Conservation (phyloP, 2,797 vertebrate genomes). For the Thunnus albacares region DNA sequence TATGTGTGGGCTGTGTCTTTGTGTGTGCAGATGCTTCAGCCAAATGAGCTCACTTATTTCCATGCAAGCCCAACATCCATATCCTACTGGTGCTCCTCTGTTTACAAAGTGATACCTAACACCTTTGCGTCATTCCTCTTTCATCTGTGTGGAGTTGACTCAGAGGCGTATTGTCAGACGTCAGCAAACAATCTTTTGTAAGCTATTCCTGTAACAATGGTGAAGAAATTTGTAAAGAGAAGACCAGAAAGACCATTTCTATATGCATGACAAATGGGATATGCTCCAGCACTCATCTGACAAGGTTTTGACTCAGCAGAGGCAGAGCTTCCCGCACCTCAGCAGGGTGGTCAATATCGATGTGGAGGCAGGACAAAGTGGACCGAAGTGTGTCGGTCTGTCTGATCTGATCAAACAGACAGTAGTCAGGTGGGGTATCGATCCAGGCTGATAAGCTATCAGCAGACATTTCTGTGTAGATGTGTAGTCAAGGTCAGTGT, state of each 20-base stretch:
- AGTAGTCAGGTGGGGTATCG: conserved; percentile 59
- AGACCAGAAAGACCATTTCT: neutral
- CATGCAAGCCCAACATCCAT: conserved; percentile 16
- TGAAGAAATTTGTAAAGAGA: conserved; percentile 18
- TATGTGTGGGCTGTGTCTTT: neutral
- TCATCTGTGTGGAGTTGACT: conserved; percentile 58
- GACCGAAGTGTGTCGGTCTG: conserved; percentile 20
- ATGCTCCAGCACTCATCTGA: no score
- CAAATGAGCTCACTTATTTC: conserved; percentile 36
- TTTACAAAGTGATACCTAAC: conserved; percentile 55
- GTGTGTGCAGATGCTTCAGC: neutral
- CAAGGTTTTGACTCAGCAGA: neutral
- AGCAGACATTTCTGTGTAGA: conserved; percentile 68
- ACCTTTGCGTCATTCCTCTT: conserved; percentile 67
- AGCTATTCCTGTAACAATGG: conserved; percentile 17
- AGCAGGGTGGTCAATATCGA: conserved; percentile 4
- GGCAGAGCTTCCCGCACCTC: neutral
- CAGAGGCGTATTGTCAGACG: conserved; percentile 52
- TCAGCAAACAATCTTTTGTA: conserved; percentile 60
- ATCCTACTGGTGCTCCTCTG: conserved; percentile 22
- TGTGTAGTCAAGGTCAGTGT: conserved; percentile 58
- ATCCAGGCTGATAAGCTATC: conserved; percentile 73
- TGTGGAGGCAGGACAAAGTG: conserved; percentile 16
- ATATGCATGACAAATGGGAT: neutral
- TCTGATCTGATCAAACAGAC: conserved; percentile 65